Evolutionary conservation across 2,888 invertebrate genomes (phyloP).

Genomic region (Hirtodrosophila confusa): DNA sequence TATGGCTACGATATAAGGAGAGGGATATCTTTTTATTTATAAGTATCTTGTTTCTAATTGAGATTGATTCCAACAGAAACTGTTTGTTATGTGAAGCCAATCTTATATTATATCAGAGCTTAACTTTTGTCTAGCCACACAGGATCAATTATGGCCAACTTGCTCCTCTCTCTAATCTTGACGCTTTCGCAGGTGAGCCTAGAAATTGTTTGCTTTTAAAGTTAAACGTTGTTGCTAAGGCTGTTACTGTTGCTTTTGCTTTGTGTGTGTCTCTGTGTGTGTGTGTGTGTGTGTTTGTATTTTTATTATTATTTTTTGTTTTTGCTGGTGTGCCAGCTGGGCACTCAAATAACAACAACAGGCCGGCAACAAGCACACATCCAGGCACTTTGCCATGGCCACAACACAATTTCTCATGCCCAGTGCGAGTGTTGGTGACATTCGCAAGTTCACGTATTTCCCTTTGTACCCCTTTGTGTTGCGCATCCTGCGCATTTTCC

Average conservation of each 20-base stretch:
- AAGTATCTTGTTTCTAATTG: too few species aligned
- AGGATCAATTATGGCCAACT: too few species aligned
- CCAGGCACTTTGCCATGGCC: slow-evolving; percentile 46
- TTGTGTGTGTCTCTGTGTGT: slow-evolving; percentile 1
- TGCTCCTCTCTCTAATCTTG: too few species aligned
- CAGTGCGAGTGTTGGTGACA: slow-evolving; percentile 1
- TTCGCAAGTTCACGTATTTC: too few species aligned
- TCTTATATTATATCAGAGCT: too few species aligned
- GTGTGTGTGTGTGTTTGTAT: slow-evolving; percentile 1
- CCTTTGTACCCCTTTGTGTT: slow-evolving; percentile 2
- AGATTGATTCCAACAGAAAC: too few species aligned
- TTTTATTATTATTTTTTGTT: slow-evolving; percentile 10
- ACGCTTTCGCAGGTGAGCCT: slow-evolving; percentile 5
- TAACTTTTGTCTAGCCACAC: too few species aligned
- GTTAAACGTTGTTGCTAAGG: slow-evolving; percentile 3
- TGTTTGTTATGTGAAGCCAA: too few species aligned
- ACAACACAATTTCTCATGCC: slow-evolving; percentile 24
- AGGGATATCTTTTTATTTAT: too few species aligned
- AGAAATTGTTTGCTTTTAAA: slow-evolving; percentile 22
- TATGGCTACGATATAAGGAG: too few species aligned
- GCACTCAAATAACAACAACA: slow-evolving; percentile 66
- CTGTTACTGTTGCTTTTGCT: slow-evolving; percentile 12
- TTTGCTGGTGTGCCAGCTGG: slow-evolving; percentile 55
- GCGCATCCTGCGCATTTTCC: slow-evolving; percentile 35
- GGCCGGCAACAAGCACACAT: slow-evolving; percentile 30